These are phyloP conservation scores for Poeciliopsis retropinna DNA, from an alignment of 2,113 vertebrate genomes.

Conservation along the genomic window DNA sequence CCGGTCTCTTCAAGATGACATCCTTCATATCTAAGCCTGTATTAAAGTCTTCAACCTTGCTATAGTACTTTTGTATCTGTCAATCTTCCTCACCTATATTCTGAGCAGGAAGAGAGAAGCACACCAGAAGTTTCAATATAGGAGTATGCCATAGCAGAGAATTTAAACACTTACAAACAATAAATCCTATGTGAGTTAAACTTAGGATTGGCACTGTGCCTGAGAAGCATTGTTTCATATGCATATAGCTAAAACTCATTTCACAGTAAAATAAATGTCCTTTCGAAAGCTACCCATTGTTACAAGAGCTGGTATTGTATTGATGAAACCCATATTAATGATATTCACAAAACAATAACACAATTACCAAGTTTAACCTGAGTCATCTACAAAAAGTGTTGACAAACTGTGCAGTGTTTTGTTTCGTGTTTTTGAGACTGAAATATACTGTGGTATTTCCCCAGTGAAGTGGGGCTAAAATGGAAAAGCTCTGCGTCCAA, in stretches of 20 bases:
- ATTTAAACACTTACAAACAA: constrained; percentile 42
- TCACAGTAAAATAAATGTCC: neutral
- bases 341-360: constrained; percentile 7
- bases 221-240: constrained; percentile 23
- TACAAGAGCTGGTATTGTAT: constrained; percentile 22
- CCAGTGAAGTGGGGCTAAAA: constrained; percentile 45
- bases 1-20: neutral
- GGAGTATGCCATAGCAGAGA: neutral
- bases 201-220: constrained; percentile 22
- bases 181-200: constrained; percentile 34
- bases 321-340: constrained; percentile 41
- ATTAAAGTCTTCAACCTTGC: constrained; percentile 4
- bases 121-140: too few relatives aligned
- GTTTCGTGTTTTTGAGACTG: neutral
- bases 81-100: neutral
- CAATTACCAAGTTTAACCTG: neutral
- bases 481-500: constrained; percentile 56
- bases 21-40: constrained; percentile 8
- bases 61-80: constrained; percentile 14
- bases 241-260: constrained; percentile 5
- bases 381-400: constrained; percentile 8
- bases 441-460: constrained; percentile 25
- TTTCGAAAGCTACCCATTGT: constrained; percentile 10
- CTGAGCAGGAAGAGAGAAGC: too few relatives aligned
- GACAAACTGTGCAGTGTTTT: neutral